phyloP scores from a whole-genome alignment of 2,888 invertebrate species.

The Gortyna flavago region DNA sequence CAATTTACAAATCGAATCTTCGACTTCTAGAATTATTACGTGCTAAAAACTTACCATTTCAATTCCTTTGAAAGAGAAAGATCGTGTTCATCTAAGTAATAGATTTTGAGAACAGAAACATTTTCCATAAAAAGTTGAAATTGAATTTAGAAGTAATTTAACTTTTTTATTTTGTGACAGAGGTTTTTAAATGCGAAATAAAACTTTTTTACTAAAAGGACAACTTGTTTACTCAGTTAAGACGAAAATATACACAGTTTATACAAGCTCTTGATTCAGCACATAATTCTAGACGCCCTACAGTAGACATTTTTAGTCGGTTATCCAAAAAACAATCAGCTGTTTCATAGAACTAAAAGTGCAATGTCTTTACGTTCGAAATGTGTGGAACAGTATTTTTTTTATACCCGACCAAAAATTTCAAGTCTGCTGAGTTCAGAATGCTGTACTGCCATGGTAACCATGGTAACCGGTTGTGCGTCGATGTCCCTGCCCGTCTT shows the following conservation, averaged over 20 bases:
- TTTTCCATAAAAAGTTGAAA: constrained; percentile 46
- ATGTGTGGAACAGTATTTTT: too few relatives aligned
- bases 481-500: too few relatives aligned
- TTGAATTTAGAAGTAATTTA: constrained; percentile 57
- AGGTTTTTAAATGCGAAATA: neutral
- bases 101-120: constrained; percentile 32
- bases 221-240: neutral
- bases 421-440: too few relatives aligned
- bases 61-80: constrained; percentile 27
- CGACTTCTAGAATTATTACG: constrained; percentile 10
- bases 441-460: too few relatives aligned
- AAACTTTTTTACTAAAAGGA: constrained; percentile 1
- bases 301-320: too few relatives aligned
- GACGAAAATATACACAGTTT: neutral
- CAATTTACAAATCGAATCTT: constrained; percentile 41
- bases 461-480: too few relatives aligned
- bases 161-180: constrained; percentile 29
- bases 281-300: too few relatives aligned
- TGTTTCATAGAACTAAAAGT: too few relatives aligned
- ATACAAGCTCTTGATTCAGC: too few relatives aligned
- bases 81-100: constrained; percentile 1
- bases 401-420: too few relatives aligned
- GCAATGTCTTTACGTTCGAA: too few relatives aligned
- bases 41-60: constrained; percentile 24
- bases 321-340: too few relatives aligned